Base-by-base conservation (phyloP, 2,797 vertebrate species). In the Myotis pilosus region DNA sequence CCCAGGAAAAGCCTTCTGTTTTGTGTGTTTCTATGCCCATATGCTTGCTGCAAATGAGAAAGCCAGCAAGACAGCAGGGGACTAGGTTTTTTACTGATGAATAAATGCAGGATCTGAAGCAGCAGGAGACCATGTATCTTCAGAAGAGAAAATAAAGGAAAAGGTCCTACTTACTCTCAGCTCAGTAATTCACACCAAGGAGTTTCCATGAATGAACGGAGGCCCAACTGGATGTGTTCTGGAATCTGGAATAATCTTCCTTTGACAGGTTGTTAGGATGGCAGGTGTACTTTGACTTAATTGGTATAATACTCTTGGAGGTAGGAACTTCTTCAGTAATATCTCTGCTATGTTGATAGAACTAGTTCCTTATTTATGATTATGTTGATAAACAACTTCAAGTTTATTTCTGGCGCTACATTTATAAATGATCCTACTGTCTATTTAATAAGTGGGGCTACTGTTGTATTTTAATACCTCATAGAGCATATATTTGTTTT, bases 21-120 rank as follows among this genome's bases (percentile, higher is more conserved):
- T 94, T 93, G 33, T 95, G 71, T n/a, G 47, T 38, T 83, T 66
- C 30, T 74, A 10, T 68, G 44, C 13, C 62, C 81, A 60, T 88
- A 89, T 91, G 84, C 55, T 96, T 78, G 41, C 53, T 97, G 53
- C 33, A 93, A 95, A 92, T 75, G 82, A 89, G 82, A 93, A 95
- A 97, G 38, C 28, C 80, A 88, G 20, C 8, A n/a, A 83, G 57
- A 89, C n/a, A 86, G 64, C 33, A 81, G 86, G 75, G 89, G 60
- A 78, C 41, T 33, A n/a, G 44, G 28, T 19, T 78, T 79, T 84
- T 66, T 20, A 55, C 28, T 95, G 79, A 90, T 79, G 69, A 85
- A 83, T 74, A 88, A 91, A 86, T 10, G 28, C 4, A 71, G 60
- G 47, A 79, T 90, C 20, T 15, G 53, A 80, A 87, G 71, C 28